Conservation (phyloP, 2,797 vertebrate genomes). For the Cyclopterus lumpus region DNA sequence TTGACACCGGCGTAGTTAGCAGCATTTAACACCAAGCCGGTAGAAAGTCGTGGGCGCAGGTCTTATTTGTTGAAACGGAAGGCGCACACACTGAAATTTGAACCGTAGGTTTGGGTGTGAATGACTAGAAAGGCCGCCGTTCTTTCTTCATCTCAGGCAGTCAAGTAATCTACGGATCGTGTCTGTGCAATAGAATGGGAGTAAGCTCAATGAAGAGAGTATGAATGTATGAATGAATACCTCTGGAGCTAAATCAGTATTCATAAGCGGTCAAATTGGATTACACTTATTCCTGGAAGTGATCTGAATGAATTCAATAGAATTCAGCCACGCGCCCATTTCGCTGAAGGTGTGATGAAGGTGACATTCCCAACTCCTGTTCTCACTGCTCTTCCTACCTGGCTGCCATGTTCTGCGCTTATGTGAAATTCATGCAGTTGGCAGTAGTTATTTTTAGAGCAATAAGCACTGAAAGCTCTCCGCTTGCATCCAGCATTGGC, state of each 20-base stretch:
- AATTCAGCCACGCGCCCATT: not conserved
- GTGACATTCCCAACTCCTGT: not conserved
- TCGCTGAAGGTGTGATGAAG: not conserved
- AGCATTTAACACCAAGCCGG: conserved; percentile 11
- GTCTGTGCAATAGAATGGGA: not conserved
- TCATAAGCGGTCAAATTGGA: not conserved
- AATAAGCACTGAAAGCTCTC: conserved; percentile 3
- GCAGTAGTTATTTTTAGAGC: conserved; percentile 42
- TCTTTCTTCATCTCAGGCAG: not conserved
- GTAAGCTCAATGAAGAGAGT: not conserved
- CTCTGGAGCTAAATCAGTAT: not conserved
- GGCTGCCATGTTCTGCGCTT: conserved; percentile 12
- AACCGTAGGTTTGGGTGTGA: not conserved
- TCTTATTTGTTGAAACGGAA: not conserved
- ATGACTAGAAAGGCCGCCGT: not conserved
- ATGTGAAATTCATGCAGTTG: conserved; percentile 24
- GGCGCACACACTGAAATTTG: not conserved
- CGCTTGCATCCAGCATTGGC: not conserved
- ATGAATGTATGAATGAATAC: not conserved
- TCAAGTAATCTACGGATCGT: not conserved
- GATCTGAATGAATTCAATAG: not conserved
- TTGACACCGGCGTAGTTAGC: conserved; percentile 23
- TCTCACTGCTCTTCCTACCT: not conserved
- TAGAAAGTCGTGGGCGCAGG: not conserved
- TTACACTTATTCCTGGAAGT: not conserved